phyloP scores from a whole-genome alignment of 2,888 invertebrate genomes.

The Synanthedon andrenaeformis region DNA sequence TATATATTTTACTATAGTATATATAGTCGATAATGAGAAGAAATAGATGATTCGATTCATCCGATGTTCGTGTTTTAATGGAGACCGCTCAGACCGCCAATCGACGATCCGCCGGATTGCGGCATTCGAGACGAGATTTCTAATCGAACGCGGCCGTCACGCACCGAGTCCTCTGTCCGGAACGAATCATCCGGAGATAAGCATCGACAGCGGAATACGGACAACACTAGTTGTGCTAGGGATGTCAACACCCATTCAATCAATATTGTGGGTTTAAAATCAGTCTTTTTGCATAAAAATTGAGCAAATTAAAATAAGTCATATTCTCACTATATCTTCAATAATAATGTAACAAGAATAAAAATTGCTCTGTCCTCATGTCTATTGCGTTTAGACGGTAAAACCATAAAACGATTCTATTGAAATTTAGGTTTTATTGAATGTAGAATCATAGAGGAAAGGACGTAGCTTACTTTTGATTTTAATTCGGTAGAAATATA shows the following conservation, averaged over 20 bases:
- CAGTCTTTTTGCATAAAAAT: background rate
- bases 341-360: too few species aligned
- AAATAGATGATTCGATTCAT: constrained; percentile 7
- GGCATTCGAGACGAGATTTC: constrained; percentile 48
- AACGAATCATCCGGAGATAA: constrained; percentile 46
- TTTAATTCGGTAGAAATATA: too few species aligned
- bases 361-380: too few species aligned
- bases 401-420: too few species aligned
- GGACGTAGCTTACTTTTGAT: too few species aligned
- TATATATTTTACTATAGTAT: too few species aligned
- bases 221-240: constrained; percentile 7
- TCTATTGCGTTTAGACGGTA: too few species aligned
- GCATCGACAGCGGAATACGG: constrained; percentile 33
- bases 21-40: background rate
- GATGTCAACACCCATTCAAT: background rate
- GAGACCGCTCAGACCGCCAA: constrained; percentile 17
- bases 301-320: too few species aligned
- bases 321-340: too few species aligned
- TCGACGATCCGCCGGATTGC: constrained; percentile 22
- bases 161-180: constrained; percentile 40
- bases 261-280: background rate
- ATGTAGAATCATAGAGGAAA: too few species aligned
- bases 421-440: too few species aligned
- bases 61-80: constrained; percentile 23
- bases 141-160: constrained; percentile 40